Conservation (phyloP, 2,888 invertebrate species). For the Caenorhabditis sulstoni region DNA sequence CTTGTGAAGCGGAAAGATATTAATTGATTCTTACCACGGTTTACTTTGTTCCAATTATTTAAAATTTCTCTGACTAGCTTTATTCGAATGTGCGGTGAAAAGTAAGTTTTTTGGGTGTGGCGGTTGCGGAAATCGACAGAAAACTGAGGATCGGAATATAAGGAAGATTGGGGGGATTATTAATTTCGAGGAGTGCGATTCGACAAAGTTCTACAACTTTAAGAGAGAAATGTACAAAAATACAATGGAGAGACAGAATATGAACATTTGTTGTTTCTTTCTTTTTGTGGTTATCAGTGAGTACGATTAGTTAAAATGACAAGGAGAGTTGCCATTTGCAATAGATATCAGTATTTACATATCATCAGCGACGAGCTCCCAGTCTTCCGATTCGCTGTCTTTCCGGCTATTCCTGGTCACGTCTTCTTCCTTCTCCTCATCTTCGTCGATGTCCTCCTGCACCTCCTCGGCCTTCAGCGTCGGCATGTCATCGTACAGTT, state of each 20-base stretch:
- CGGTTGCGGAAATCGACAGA: neutral
- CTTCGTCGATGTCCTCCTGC: neutral
- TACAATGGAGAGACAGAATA: too few species aligned
- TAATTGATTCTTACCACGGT: neutral
- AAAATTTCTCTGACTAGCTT: neutral
- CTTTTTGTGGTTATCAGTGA: slow-evolving; percentile 10
- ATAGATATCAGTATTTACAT: slow-evolving; percentile 19
- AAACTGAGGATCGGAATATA: neutral
- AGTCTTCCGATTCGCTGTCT: neutral
- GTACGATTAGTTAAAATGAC: too few species aligned
- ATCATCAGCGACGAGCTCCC: neutral
- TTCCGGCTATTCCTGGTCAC: slow-evolving; percentile 2
- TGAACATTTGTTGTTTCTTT: too few species aligned
- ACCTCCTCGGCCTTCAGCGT: neutral
- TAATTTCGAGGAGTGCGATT: neutral
- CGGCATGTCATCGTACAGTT: slow-evolving; percentile 11
- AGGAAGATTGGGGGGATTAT: neutral
- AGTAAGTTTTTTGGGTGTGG: too few species aligned
- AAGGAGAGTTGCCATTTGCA: neutral
- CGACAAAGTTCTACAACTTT: too few species aligned
- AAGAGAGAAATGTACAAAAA: too few species aligned
- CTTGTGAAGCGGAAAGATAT: slow-evolving; percentile 14
- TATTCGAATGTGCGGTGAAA: neutral
- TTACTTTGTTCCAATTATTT: slow-evolving; percentile 3
- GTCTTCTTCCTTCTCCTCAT: neutral